Conservation (phyloP, 1,140 invertebrate species). For the Cataglyphis hispanica region DNA sequence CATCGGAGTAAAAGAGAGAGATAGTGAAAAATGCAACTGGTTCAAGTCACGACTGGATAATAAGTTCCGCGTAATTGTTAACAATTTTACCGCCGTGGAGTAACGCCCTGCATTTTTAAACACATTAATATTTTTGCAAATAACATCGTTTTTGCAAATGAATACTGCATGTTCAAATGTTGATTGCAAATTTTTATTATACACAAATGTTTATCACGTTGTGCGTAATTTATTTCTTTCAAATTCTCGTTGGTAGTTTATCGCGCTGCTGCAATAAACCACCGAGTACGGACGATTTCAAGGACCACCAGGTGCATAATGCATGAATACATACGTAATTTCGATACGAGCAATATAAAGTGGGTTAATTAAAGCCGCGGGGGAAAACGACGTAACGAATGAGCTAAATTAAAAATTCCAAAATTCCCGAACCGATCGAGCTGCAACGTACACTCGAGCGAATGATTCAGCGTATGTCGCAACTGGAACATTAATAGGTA, state of each 20-base stretch:
- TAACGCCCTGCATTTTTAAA: slow-evolving; percentile 37
- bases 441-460: slow-evolving; percentile 7
- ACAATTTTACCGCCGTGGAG: slow-evolving; percentile 31
- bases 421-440: slow-evolving; percentile 40
- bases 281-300: slow-evolving; percentile 60
- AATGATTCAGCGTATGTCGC: slow-evolving; percentile 49
- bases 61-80: slow-evolving; percentile 67
- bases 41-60: slow-evolving; percentile 58
- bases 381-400: slow-evolving; percentile 56
- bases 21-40: slow-evolving; percentile 10
- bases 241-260: slow-evolving; percentile 69
- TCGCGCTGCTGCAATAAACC: slow-evolving; percentile 69
- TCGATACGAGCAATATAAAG: slow-evolving; percentile 46
- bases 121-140: not conserved
- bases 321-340: slow-evolving; percentile 50
- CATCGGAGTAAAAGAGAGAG: slow-evolving; percentile 22
- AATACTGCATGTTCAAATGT: not conserved
- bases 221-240: slow-evolving; percentile 64
- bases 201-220: slow-evolving; percentile 75
- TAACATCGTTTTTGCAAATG: not conserved
- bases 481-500: slow-evolving; percentile 47
- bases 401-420: slow-evolving; percentile 55
- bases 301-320: slow-evolving; percentile 61
- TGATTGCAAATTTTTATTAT: slow-evolving; percentile 63
- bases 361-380: slow-evolving; percentile 58